Base-by-base conservation (phyloP, 2,113 vertebrate genomes). In the Catharus minimus region DNA sequence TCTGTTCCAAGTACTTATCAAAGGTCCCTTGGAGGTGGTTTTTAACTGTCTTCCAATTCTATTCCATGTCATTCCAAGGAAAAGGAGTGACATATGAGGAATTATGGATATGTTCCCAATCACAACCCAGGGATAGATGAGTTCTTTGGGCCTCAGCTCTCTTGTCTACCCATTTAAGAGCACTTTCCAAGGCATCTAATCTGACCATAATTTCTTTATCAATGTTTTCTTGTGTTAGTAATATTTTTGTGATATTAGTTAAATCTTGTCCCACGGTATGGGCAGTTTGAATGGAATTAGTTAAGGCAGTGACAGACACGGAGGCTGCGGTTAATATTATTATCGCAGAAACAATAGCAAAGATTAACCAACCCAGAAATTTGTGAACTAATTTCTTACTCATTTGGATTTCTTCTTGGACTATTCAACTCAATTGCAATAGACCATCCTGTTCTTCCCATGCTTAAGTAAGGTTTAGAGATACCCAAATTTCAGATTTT, bases 361-460 rank as follows among this genome's bases (percentile, higher is more conserved):
- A 68, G 26, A 28, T 50, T 38, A 49, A 38, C 46, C 26, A 68
- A 38, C 10, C 13, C n/a, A 67, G 19, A 38, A 50, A 38, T 50
- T 15, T 50, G n/a, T 2, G 8, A 50, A 38, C 46, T 21, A 10
- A 3, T 28, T 60, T 38, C 36, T 60, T 60, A 38, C 16, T 60
- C 11, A 6, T 39, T 49, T 49, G 18, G 33, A 67, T 67, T 36
- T 49, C 26, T 24, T 67, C 65, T 67, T 67, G n/a, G 13, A 28
- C 65, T 28, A 12, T 10, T 15, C 1, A 0, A 50, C 7, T 18
- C 33, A 38, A 38, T 50, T 68, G 10, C 1, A 2, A 68, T 27
- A 50, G 33, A 68, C 7, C 13, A 68, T 50, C 13, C 13, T 9
- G 19, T 38, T 19, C 65, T 38, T 38, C 33, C 46, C 65, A 68